Evolutionary conservation across 1,140 invertebrate genomes (phyloP).

Genomic region (Zaprionus capensis): DNA sequence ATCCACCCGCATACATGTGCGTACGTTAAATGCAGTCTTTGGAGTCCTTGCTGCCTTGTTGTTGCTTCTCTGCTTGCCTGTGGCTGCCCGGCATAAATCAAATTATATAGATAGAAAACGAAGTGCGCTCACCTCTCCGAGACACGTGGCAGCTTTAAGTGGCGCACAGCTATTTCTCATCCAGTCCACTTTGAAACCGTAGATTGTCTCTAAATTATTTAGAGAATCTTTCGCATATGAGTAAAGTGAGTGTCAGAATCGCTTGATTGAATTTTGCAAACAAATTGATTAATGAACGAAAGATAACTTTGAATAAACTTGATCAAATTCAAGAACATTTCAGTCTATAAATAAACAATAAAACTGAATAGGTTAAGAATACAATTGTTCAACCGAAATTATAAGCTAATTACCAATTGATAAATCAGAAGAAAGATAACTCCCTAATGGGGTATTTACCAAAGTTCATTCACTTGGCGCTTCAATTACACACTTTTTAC

Average conservation of each 20-base stretch:
- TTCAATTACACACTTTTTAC: conserved; percentile 10
- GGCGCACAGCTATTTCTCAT: not conserved
- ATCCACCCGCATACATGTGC: conserved; percentile 1
- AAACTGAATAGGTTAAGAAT: not conserved
- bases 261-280: not conserved
- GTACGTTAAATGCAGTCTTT: conserved; percentile 3
- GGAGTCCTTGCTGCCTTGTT: conserved; percentile 26
- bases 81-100: conserved; percentile 61
- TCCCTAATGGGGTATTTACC: too few relatives aligned
- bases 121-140: conserved; percentile 49
- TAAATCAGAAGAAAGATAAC: too few relatives aligned
- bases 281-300: not conserved
- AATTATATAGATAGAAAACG: conserved; percentile 66
- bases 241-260: not conserved
- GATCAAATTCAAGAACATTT: too few relatives aligned
- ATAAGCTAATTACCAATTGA: not conserved
- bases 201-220: not conserved
- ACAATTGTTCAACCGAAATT: not conserved
- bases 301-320: not conserved
- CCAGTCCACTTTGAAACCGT: not conserved
- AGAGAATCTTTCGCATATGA: not conserved
- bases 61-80: conserved; percentile 26
- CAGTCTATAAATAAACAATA: not conserved
- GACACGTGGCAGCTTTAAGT: conserved; percentile 24
- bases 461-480: not conserved